phyloP scores from a whole-genome alignment of 2,113 vertebrate species.

The Oriolus oriolus region DNA sequence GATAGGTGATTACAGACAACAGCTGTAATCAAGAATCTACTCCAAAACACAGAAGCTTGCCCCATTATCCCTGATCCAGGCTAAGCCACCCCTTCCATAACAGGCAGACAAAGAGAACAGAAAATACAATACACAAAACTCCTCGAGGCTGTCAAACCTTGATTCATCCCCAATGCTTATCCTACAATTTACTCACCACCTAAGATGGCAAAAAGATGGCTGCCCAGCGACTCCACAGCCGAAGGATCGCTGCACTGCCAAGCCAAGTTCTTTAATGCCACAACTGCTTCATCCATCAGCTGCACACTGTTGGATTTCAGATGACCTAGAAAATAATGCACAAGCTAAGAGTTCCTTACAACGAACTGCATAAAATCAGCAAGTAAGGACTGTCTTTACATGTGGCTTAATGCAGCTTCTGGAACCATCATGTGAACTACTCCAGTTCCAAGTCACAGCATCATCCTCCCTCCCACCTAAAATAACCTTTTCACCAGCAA shows the following conservation, averaged over 20 bases:
- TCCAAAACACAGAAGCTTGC: background rate
- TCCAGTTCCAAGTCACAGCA: background rate
- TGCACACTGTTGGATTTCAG: slow-evolving; percentile 91
- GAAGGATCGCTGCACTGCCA: slow-evolving; percentile 89
- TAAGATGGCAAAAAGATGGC: slow-evolving; percentile 89
- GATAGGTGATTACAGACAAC: background rate
- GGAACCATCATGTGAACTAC: background rate
- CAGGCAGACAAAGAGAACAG: background rate
- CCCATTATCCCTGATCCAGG: background rate
- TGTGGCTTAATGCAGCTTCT: background rate
- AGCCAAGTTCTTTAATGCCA: slow-evolving; percentile 87
- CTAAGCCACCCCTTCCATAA: background rate
- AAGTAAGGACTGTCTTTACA: background rate
- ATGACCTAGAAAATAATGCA: slow-evolving; percentile 77
- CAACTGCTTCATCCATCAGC: slow-evolving; percentile 89
- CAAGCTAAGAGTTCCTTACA: background rate
- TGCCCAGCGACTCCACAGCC: slow-evolving; percentile 81
- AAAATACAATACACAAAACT: background rate
- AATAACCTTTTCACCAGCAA: background rate
- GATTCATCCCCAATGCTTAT: background rate
- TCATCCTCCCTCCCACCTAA: background rate
- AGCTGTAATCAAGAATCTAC: background rate
- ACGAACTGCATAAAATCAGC: background rate
- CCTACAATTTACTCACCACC: slow-evolving; percentile 76
- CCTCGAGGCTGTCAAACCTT: background rate